A percentile compares a stretch with the other conserved stretches of the same genome.
These are phyloP conservation scores for Cryptosula pallasiana DNA, from an alignment of 2,888 invertebrate genomes.

Conservation along the genomic window DNA sequence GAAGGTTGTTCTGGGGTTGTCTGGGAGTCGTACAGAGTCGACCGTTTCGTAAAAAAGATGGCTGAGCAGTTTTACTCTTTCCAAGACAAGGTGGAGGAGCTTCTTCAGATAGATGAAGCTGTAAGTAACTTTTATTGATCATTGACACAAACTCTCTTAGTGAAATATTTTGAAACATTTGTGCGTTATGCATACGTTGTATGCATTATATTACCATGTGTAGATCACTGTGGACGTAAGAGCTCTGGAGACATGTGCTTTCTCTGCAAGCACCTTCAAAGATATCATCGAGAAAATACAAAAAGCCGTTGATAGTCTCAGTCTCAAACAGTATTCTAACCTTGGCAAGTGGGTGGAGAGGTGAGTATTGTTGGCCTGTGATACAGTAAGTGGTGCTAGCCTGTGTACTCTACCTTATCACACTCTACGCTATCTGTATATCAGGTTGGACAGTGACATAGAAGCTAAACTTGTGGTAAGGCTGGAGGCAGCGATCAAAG, in stretches of 20 bases:
- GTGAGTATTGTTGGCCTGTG: too few relatives aligned
- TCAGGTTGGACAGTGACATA: conserved; percentile 59
- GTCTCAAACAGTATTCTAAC: conserved; percentile 94
- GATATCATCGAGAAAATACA: conserved; percentile 88
- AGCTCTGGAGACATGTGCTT: conserved; percentile 91
- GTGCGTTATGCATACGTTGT: too few relatives aligned
- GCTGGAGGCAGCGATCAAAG: conserved; percentile 89
- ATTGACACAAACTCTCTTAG: too few relatives aligned
- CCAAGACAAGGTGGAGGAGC: conserved; percentile 93
- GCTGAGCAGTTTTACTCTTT: conserved; percentile 92
- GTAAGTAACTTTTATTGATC: too few relatives aligned
- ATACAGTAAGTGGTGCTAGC: too few relatives aligned
- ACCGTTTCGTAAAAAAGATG: conserved; percentile 90
- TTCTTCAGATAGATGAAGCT: conserved; percentile 82
- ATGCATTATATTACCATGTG: background rate
- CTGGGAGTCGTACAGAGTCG: conserved; percentile 98
- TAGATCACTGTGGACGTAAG: conserved; percentile 93
- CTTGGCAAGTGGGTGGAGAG: conserved; percentile 88
- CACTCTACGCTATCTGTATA: too few relatives aligned
- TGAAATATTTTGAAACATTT: too few relatives aligned
- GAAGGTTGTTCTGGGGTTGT: conserved; percentile 84
- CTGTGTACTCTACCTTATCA: too few relatives aligned
- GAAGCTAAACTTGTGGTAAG: conserved; percentile 88
- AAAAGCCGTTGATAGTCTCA: conserved; percentile 94
- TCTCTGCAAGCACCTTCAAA: conserved; percentile 85